Conservation (phyloP, 1,140 invertebrate species). For the Drosophila saltans region DNA sequence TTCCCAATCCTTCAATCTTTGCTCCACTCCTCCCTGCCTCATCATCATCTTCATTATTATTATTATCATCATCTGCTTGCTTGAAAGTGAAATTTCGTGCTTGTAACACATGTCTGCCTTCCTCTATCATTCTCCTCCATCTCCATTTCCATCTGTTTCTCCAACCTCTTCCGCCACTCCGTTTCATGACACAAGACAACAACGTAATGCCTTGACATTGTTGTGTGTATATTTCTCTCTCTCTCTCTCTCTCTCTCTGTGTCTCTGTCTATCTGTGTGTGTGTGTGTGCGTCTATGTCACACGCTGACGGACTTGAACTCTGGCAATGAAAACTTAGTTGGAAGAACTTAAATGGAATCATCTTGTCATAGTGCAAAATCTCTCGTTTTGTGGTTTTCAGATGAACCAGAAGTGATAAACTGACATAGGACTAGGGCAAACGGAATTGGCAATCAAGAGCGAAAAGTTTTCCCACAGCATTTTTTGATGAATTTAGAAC, state of each 20-base stretch:
- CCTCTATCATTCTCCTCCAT: neutral
- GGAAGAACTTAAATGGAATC: conserved; percentile 23
- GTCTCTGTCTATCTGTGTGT: too few relatives aligned
- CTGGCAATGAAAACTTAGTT: conserved; percentile 17
- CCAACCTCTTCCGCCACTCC: neutral
- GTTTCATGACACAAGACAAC: neutral
- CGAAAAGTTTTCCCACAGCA: neutral
- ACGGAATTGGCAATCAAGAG: conserved; percentile 6
- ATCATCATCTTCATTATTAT: neutral
- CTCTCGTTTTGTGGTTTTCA: conserved; percentile 2
- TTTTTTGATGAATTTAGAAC: too few relatives aligned
- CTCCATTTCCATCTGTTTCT: neutral
- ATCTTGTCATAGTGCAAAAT: conserved; percentile 24
- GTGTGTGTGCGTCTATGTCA: too few relatives aligned
- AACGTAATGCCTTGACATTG: conserved; percentile 27
- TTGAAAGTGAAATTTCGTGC: conserved; percentile 73
- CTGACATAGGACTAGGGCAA: neutral
- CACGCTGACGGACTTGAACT: conserved; percentile 10
- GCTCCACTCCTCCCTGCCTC: neutral
- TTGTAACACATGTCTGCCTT: conserved; percentile 47
- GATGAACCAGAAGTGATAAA: conserved; percentile 14
- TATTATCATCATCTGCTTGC: conserved; percentile 43
- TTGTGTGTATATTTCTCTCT: neutral
- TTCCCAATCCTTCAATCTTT: neutral
- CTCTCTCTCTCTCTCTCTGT: too few relatives aligned